Evolutionary conservation across 2,888 invertebrate species (phyloP).

Genomic region (Drosophila setosimentum): DNA sequence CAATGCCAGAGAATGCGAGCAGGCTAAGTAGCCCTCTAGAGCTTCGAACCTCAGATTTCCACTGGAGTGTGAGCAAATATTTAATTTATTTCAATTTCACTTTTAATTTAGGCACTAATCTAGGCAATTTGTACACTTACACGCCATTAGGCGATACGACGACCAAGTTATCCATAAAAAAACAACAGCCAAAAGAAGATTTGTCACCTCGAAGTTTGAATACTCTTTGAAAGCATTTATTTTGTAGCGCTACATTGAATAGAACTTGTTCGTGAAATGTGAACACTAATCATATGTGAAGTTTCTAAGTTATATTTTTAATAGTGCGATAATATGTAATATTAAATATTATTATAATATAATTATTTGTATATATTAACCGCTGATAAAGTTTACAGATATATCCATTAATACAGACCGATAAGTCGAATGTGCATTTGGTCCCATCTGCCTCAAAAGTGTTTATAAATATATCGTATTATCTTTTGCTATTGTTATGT

Average conservation of each 20-base stretch:
- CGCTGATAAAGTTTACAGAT: neutral
- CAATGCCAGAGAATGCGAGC: slow-evolving; percentile 23
- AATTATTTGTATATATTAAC: neutral
- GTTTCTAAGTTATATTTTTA: neutral
- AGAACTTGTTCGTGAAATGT: neutral
- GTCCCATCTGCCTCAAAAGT: neutral
- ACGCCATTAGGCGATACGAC: slow-evolving; percentile 70
- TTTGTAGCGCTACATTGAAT: neutral
- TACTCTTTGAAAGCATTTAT: slow-evolving; percentile 24
- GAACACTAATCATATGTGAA: neutral
- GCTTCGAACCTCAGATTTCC: slow-evolving; percentile 24
- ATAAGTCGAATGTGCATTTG: neutral
- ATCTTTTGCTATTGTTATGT: neutral
- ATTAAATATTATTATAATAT: neutral
- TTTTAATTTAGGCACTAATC: slow-evolving; percentile 81
- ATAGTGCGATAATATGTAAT: neutral
- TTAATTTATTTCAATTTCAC: slow-evolving; percentile 81
- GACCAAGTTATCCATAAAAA: slow-evolving; percentile 31
- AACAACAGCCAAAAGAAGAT: slow-evolving; percentile 3
- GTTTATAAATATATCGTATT: slow-evolving; percentile 9
- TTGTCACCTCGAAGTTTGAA: slow-evolving; percentile 35
- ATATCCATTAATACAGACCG: neutral
- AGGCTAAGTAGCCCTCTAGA: slow-evolving; percentile 22
- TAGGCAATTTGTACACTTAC: slow-evolving; percentile 81
- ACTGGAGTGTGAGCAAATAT: slow-evolving; percentile 62